phyloP scores from a whole-genome alignment of 2,797 vertebrate species.

The Centropyge bicolor region DNA sequence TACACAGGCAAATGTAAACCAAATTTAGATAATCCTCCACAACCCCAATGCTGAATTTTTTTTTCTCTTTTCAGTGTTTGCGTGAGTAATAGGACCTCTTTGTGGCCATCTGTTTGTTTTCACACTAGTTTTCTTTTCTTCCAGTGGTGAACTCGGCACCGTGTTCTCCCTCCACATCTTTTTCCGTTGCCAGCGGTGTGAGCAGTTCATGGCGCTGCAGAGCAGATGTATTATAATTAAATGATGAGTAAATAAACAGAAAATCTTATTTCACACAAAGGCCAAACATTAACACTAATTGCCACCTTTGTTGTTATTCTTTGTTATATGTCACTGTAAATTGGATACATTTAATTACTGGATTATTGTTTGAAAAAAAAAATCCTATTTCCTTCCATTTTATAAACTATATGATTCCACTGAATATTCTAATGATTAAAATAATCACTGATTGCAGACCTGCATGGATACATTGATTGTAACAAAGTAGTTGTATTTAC shows the following conservation, averaged over 20 bases:
- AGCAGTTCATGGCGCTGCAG: constrained; percentile 9
- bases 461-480: too few relatives aligned
- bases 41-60: constrained; percentile 15
- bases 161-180: constrained; percentile 27
- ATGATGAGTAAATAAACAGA: too few relatives aligned
- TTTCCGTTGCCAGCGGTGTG: constrained; percentile 28
- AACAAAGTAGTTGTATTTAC: neutral
- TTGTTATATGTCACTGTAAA: too few relatives aligned
- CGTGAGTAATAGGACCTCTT: constrained; percentile 62
- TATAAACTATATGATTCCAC: too few relatives aligned
- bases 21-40: constrained; percentile 33
- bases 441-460: too few relatives aligned
- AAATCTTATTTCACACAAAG: too few relatives aligned
- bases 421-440: too few relatives aligned
- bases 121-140: constrained; percentile 52
- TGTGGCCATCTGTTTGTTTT: constrained; percentile 70
- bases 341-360: too few relatives aligned
- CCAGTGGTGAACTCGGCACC: constrained; percentile 42
- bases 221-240: neutral
- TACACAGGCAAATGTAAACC: neutral
- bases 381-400: too few relatives aligned
- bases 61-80: constrained; percentile 34
- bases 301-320: too few relatives aligned
- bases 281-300: too few relatives aligned
- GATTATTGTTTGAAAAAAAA: too few relatives aligned